Conservation (phyloP, 2,888 invertebrate species). For the Cartodere bifasciata region DNA sequence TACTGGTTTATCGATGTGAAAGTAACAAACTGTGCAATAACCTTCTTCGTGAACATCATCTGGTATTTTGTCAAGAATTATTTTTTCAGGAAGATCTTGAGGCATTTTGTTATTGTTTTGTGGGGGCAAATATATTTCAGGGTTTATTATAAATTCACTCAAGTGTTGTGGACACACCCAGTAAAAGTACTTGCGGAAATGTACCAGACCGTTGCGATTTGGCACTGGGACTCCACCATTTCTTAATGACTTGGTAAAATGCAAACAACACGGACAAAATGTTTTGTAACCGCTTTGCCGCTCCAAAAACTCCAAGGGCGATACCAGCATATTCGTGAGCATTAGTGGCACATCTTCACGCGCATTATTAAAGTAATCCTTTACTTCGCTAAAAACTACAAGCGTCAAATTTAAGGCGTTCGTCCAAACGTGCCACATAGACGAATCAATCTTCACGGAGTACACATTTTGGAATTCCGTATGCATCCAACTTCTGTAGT, state of each 20-base stretch:
- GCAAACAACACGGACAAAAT: slow-evolving; percentile 48
- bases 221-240: slow-evolving; percentile 36
- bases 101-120: slow-evolving; percentile 32
- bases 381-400: slow-evolving; percentile 34
- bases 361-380: slow-evolving; percentile 40
- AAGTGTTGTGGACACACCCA: slow-evolving; percentile 49
- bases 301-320: slow-evolving; percentile 39
- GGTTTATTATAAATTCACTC: slow-evolving; percentile 35
- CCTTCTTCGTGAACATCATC: slow-evolving; percentile 39
- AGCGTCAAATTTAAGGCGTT: slow-evolving; percentile 33
- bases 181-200: slow-evolving; percentile 42
- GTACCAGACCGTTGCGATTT: slow-evolving; percentile 43
- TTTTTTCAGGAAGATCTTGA: slow-evolving; percentile 35
- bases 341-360: slow-evolving; percentile 37
- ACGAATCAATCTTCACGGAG: slow-evolving; percentile 37
- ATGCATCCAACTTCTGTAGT: slow-evolving; percentile 39
- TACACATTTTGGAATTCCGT: slow-evolving; percentile 43
- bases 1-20: slow-evolving; percentile 38
- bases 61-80: slow-evolving; percentile 20
- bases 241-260: slow-evolving; percentile 24
- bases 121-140: slow-evolving; percentile 34
- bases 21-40: slow-evolving; percentile 48
- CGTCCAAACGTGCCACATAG: slow-evolving; percentile 44
- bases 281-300: slow-evolving; percentile 40
- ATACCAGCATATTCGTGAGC: slow-evolving; percentile 41